Percentiles rank a stretch among this genome's conserved stretches.
phyloP scores from a whole-genome alignment of 2,797 vertebrate genomes.

The Falco biarmicus region DNA sequence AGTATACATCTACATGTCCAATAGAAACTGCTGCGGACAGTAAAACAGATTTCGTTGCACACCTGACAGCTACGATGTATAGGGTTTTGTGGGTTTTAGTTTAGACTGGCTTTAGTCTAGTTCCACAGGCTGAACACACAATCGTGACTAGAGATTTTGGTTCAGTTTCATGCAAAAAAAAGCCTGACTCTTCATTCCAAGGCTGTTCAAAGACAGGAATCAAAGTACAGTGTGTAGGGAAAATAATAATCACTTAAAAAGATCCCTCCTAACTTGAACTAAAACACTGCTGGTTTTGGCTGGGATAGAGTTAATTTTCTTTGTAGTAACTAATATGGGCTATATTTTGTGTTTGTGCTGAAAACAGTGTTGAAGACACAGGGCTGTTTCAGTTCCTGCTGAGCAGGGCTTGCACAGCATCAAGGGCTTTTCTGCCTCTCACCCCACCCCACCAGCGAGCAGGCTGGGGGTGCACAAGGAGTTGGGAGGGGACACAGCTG shows the following conservation, averaged over 20 bases:
- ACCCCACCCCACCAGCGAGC: no score
- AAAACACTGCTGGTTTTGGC: neutral
- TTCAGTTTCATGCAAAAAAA: neutral
- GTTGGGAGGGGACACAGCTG: no score
- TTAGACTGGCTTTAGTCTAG: neutral
- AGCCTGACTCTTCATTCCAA: neutral
- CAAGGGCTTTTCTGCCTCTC: no score
- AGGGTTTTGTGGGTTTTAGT: neutral
- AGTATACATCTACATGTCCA: neutral
- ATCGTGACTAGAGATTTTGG: neutral
- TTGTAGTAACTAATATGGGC: no score
- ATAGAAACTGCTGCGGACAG: neutral
- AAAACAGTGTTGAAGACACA: no score
- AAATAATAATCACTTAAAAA: neutral
- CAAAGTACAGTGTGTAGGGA: neutral
- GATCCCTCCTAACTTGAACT: neutral
- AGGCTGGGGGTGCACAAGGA: no score
- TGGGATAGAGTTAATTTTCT: no score
- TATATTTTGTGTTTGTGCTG: no score
- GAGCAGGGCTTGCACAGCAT: no score
- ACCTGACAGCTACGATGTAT: accelerated
- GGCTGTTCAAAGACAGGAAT: neutral
- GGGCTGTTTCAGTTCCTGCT: no score
- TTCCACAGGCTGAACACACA: neutral
- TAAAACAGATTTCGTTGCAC: neutral